phyloP scores from a whole-genome alignment of 1,140 invertebrate species.

The Drosophila cardini region DNA sequence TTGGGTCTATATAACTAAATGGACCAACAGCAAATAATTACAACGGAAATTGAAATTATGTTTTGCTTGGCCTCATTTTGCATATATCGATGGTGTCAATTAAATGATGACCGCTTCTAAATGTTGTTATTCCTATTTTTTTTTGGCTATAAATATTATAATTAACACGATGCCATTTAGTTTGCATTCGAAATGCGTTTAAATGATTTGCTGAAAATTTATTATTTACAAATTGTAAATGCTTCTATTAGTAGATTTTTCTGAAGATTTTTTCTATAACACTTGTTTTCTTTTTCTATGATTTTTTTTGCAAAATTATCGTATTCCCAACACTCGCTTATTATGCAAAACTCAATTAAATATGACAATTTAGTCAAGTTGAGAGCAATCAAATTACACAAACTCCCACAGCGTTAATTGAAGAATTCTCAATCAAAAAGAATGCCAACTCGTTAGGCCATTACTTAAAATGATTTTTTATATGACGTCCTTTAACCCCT shows the following conservation, averaged over 20 bases:
- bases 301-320: background rate
- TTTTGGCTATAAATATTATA: constrained; percentile 8
- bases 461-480: constrained; percentile 56
- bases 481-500: constrained; percentile 38
- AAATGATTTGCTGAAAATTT: constrained; percentile 34
- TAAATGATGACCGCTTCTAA: constrained; percentile 32
- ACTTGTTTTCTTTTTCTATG: background rate
- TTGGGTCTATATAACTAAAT: background rate
- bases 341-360: constrained; percentile 59
- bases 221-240: constrained; percentile 18
- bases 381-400: constrained; percentile 69
- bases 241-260: too few species aligned
- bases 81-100: constrained; percentile 43
- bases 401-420: constrained; percentile 75
- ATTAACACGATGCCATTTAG: constrained; percentile 16
- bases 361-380: constrained; percentile 25
- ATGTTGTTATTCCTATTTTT: constrained; percentile 25
- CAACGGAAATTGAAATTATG: constrained; percentile 80
- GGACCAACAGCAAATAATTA: constrained; percentile 60
- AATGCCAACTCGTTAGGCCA: constrained; percentile 73
- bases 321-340: constrained; percentile 1
- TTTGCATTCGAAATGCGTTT: constrained; percentile 31
- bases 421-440: constrained; percentile 66
- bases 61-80: constrained; percentile 64
- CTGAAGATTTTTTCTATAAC: too few species aligned